Base-by-base conservation (phyloP, 1,140 invertebrate species). In the Hyles euphorbiae region DNA sequence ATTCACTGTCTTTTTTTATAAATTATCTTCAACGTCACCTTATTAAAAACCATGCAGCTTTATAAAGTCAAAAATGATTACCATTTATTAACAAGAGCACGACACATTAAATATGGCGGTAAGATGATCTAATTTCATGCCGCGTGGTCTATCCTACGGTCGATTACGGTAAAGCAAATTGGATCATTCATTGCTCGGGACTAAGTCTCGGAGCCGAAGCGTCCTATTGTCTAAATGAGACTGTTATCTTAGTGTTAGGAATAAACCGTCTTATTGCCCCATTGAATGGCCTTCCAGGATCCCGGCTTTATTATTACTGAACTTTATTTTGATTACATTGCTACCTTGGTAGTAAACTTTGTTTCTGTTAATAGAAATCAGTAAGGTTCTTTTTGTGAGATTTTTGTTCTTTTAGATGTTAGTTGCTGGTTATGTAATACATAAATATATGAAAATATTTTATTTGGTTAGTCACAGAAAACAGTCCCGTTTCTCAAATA, bases 141-240 rank as follows among this genome's bases (percentile, higher is more conserved):
- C 68, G 67, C 57, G 55, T 73, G 71, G 75, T 73, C 74, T 67
- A 72, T 80, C 76, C 74, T 67, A 70, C 68, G 77, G 68, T 81
- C 81, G 81, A 83, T 81, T 81, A 81, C 68, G 74, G 67, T 68
- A 70, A 60, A 69, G 76, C 69, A 79, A 82, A 84, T 84, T 84
- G 77, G 67, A 71, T 68, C 70, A 84, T 84, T 74, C 72, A 81
- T 84, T 76, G 70, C 70, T 40, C 68, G 61, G 60, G 65, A 56
- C 55, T 65, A 65, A 71, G 60, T 67, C 72, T 70, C 61, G 65
- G 61, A 70, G 61, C 36, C 67, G 67, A 51, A 66, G 55, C 50
- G 62, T 67, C 58, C 68, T 67, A 69, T 66, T 73, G 68, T 70
- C 62, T 68, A 61, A 70, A 72, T 72, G 68, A 67, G 67, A 61